Evolutionary conservation across 2,797 vertebrate species (phyloP).

Genomic region (Lophius americanus): DNA sequence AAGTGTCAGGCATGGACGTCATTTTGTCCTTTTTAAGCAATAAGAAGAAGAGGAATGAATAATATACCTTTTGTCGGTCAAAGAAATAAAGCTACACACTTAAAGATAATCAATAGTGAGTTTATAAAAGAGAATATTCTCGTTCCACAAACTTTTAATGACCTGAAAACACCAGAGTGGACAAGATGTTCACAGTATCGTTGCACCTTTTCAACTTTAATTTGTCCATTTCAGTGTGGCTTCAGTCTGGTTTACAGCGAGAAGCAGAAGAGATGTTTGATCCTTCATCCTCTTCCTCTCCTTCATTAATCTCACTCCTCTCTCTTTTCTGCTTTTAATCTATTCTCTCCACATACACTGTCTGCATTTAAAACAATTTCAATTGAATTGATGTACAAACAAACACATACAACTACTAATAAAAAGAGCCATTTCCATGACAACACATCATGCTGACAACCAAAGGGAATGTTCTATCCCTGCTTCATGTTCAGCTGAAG

Average conservation of each 20-base stretch:
- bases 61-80: no score
- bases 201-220: constrained; percentile 7
- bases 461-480: background rate
- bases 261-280: background rate
- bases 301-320: background rate
- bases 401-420: background rate
- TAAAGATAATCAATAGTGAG: no score
- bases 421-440: constrained; percentile 37
- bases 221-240: background rate
- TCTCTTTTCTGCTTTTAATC: constrained; percentile 5
- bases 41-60: no score
- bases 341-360: background rate
- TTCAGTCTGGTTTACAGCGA: background rate
- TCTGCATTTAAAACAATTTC: no score
- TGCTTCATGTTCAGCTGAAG: background rate
- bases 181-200: background rate
- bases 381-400: constrained; percentile 15
- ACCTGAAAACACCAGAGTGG: background rate
- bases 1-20: no score
- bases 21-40: no score
- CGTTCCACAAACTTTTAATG: constrained; percentile 24
- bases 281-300: background rate
- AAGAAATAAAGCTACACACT: background rate
- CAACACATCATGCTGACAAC: constrained; percentile 33
- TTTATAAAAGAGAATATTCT: no score